A percentile compares a stretch with the other conserved stretches of the same genome.
Conservation (phyloP, 1,140 invertebrate genomes). For the Maniola jurtina region DNA sequence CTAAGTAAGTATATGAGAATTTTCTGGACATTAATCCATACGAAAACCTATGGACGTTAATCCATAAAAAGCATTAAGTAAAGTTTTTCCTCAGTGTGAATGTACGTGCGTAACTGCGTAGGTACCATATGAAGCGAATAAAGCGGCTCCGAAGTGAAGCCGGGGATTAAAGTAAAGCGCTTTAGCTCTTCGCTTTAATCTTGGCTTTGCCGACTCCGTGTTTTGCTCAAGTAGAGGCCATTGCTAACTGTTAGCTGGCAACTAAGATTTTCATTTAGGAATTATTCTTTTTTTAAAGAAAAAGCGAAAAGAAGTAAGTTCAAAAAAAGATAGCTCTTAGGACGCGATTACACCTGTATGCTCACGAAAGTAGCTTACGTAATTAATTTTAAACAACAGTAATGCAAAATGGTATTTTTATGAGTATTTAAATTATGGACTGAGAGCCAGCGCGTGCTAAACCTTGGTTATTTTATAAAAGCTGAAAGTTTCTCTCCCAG, state of each 20-base stretch:
- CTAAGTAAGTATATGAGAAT: no score
- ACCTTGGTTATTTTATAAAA: no score
- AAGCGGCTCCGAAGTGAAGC: slow-evolving; percentile 4
- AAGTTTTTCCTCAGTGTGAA: neutral
- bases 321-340: no score
- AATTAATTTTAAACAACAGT: no score
- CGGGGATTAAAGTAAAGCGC: slow-evolving; percentile 9
- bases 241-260: neutral
- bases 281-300: neutral
- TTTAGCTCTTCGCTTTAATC: slow-evolving; percentile 11
- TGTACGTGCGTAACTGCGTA: slow-evolving; percentile 10
- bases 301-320: neutral
- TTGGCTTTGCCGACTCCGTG: slow-evolving; percentile 5
- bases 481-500: no score
- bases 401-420: no score
- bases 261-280: slow-evolving; percentile 1
- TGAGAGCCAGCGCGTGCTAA: no score
- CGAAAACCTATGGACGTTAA: no score
- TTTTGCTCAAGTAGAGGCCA: slow-evolving; percentile 1
- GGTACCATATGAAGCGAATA: slow-evolving; percentile 7
- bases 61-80: neutral
- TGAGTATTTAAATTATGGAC: no score
- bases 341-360: no score
- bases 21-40: no score
- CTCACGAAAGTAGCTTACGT: no score